phyloP scores from a whole-genome alignment of 1,140 invertebrate species.

The Heliconius hermathena region DNA sequence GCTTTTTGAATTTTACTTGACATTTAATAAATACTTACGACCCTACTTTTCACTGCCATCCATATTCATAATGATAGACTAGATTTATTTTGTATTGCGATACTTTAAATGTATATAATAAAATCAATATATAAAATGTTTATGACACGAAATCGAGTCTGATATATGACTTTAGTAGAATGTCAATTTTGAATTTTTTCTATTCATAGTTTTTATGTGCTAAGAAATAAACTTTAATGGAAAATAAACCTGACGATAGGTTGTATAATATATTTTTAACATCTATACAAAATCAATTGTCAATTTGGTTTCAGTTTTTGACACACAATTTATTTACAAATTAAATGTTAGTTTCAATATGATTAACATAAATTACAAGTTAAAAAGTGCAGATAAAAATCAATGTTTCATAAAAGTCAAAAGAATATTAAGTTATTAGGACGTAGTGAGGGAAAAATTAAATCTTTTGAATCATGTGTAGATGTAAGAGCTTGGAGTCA shows the following conservation, averaged over 20 bases:
- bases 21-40: constrained; percentile 44
- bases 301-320: neutral
- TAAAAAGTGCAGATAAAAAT: constrained; percentile 24
- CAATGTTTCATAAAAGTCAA: constrained; percentile 35
- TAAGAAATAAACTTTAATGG: neutral
- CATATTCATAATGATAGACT: constrained; percentile 57
- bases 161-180: constrained; percentile 61
- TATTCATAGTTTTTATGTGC: constrained; percentile 13
- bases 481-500: constrained; percentile 76
- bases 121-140: constrained; percentile 64
- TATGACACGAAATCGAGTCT: constrained; percentile 68
- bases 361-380: constrained; percentile 10
- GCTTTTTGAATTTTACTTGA: constrained; percentile 51
- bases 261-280: neutral
- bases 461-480: constrained; percentile 66
- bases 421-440: constrained; percentile 45
- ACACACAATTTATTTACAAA: neutral
- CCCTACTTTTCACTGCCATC: constrained; percentile 56
- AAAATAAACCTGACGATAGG: neutral
- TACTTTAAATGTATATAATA: constrained; percentile 61
- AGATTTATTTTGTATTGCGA: constrained; percentile 50
- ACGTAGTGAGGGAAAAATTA: constrained; percentile 72
- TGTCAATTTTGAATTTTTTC: constrained; percentile 56
- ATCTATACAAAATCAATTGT: constrained; percentile 3
- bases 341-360: constrained; percentile 18